Evolutionary conservation across 2,113 vertebrate species (phyloP).

Genomic region (Siniperca knerii): DNA sequence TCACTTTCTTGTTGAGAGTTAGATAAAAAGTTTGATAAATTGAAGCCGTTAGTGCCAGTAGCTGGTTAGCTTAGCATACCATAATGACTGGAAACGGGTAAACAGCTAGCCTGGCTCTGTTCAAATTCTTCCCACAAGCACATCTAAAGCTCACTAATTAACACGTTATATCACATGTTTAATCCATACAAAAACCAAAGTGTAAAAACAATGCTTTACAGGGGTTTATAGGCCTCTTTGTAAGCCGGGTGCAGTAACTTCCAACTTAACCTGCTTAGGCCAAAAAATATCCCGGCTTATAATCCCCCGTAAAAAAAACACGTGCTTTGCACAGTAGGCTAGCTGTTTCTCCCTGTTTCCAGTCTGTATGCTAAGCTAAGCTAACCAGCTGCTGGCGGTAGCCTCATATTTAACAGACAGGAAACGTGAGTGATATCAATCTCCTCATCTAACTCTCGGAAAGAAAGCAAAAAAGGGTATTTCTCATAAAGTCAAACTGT

Average conservation of each 20-base stretch:
- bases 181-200: background rate
- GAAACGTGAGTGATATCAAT: background rate
- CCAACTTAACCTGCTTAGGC: too few species aligned
- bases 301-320: too few species aligned
- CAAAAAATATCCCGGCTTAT: too few species aligned
- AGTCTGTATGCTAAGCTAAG: background rate
- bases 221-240: too few species aligned
- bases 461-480: background rate
- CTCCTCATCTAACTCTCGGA: background rate
- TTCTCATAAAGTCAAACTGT: background rate
- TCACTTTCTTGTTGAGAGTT: background rate
- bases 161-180: background rate
- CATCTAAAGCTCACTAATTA: background rate
- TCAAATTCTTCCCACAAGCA: background rate
- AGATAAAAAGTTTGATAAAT: background rate
- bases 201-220: background rate
- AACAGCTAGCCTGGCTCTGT: background rate
- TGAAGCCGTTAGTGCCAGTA: too few species aligned
- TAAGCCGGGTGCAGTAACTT: too few species aligned
- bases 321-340: too few species aligned
- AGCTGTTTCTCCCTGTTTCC: background rate
- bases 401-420: background rate
- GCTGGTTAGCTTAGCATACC: background rate
- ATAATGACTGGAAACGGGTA: background rate
- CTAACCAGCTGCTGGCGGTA: background rate